Conservation (phyloP, 2,797 vertebrate genomes). For the Poecile montanus region DNA sequence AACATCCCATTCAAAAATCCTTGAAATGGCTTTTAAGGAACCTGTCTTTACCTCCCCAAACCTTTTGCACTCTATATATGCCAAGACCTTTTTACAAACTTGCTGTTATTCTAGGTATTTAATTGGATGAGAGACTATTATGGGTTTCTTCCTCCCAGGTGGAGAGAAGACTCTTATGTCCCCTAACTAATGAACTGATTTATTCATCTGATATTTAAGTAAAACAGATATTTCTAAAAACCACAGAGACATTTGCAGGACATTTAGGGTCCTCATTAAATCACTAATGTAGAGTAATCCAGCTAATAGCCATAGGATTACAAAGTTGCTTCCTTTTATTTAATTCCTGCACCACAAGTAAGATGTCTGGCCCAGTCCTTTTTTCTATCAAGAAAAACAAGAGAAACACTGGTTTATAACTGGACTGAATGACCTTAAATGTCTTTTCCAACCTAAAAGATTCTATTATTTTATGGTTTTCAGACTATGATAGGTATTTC, state of each 20-base stretch:
- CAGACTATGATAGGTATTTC: neutral
- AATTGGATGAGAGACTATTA: neutral
- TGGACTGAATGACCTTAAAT: neutral
- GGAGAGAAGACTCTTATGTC: neutral
- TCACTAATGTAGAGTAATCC: neutral
- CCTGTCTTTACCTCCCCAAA: neutral
- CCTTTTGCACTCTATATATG: neutral
- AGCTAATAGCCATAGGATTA: neutral
- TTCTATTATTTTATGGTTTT: neutral
- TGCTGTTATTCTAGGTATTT: neutral
- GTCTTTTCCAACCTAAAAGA: neutral
- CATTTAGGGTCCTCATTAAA: neutral
- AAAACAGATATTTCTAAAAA: neutral
- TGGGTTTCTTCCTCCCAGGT: neutral
- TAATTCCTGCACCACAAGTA: neutral
- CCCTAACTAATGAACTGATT: neutral
- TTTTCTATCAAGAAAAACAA: neutral
- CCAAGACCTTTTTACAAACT: neutral
- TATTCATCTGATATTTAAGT: neutral
- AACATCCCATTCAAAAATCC: neutral
- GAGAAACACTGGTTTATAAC: neutral
- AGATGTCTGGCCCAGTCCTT: neutral
- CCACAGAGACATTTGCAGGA: neutral
- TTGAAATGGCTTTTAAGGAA: neutral
- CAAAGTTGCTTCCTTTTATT: neutral